Evolutionary conservation across 2,797 vertebrate species (phyloP).

Genomic region (Macropus fuliginosus): DNA sequence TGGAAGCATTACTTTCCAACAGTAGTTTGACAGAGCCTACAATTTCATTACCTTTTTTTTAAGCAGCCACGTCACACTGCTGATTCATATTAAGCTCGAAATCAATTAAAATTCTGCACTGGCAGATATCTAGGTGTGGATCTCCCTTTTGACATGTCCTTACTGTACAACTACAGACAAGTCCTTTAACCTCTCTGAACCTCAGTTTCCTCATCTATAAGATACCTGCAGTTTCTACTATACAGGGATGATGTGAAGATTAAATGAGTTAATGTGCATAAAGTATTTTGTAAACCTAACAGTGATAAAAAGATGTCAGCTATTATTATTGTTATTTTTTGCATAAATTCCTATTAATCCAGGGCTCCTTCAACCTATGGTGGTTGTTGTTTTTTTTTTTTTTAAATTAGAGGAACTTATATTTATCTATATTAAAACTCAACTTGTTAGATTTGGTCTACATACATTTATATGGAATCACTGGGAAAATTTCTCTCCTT

Average conservation of each 20-base stretch:
- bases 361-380: not conserved
- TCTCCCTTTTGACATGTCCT: not conserved
- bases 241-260: not conserved
- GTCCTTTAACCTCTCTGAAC: not conserved
- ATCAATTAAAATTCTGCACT: not conserved
- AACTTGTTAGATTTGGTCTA: not conserved
- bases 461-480: conserved; percentile 29
- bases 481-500: not conserved
- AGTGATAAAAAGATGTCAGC: not conserved
- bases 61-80: not conserved
- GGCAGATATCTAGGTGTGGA: not conserved
- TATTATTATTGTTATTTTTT: not conserved
- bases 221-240: not conserved
- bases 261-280: not conserved
- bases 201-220: not conserved
- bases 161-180: not conserved
- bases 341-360: not conserved
- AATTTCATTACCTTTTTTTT: not conserved
- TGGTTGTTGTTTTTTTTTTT: not conserved
- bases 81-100: not conserved
- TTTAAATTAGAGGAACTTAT: not conserved
- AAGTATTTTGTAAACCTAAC: not conserved
- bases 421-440: not conserved
- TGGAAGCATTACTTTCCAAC: not conserved
- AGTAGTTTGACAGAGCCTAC: not conserved